Evolutionary conservation across 1,140 invertebrate genomes (phyloP), one percentile per base, ranked within the genome.

Genomic region (Zaprionus capensis): DNA sequence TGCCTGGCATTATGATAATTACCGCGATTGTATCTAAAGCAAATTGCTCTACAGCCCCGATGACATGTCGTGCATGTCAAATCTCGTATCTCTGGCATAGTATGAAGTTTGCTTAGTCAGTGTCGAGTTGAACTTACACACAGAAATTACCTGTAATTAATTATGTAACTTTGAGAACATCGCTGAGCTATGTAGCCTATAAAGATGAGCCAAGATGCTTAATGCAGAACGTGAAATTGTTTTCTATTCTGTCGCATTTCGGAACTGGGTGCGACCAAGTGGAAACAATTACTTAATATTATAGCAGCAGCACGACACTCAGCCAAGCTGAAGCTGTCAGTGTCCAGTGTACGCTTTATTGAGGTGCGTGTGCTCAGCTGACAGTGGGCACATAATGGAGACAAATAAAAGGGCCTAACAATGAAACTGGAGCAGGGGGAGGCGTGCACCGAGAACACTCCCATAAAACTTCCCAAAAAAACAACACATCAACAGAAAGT

Each of bases 401-500:
- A 34, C 11, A 15, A 55, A 58, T 49, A 49, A 53, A 70, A 17
- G 38, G 49, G 38, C 20, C 55, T 59, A 36, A 72, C 69, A 72
- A 58, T 51, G 41, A 20, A 58, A 6, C 36, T 38, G 7, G 15
- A n/a, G 20, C n/a, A 22, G 49, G 26, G 24, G n/a, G 22, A 15
- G 12, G 15, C n/a, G 9, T 15, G 44, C 62, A 65, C 17, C 12
- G 4, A 24, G 55, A 49, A 49, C 81, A 73, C 77, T 66, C 77
- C 81, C 61, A 62, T 63, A 65, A 57, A 69, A 73, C 58, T 63
- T 53, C 56, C 31, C 7, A 70, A 68, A 80, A 59, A 17, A 14
- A 17, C 7, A 51, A 78, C 56, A 71, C 64, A 84, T 61, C 53
- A 78, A 69, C 63, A 66, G 70, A 64, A 41, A 85, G 70, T 71